A percentile compares a stretch with the other conserved stretches of the same genome.
These are phyloP conservation scores for Hassar affinis DNA, from an alignment of 2,113 vertebrate genomes.

Conservation along the genomic window DNA sequence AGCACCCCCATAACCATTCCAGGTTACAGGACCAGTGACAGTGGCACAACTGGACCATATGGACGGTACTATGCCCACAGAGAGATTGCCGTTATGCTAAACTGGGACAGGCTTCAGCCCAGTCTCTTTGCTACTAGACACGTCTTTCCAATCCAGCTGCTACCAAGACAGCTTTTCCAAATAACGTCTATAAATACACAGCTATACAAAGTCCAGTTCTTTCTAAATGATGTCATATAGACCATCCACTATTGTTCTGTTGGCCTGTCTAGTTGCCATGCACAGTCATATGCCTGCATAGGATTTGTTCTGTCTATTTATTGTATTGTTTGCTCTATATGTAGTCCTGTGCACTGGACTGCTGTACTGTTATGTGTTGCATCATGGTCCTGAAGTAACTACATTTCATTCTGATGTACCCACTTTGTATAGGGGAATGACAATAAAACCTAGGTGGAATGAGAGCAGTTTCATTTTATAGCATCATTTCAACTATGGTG, in stretches of 20 bases:
- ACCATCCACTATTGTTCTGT: neutral
- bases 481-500: neutral
- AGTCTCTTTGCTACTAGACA: neutral
- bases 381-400: neutral
- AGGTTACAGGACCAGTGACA: too few species aligned
- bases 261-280: neutral
- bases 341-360: neutral
- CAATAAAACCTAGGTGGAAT: neutral
- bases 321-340: neutral
- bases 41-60: neutral
- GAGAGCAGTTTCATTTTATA: neutral
- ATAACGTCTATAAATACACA: neutral
- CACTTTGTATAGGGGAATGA: neutral
- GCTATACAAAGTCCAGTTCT: neutral
- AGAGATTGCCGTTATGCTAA: neutral
- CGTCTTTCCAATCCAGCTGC: neutral
- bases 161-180: neutral
- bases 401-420: neutral
- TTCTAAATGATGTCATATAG: neutral
- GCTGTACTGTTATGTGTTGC: neutral
- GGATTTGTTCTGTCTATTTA: neutral
- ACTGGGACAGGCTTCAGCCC: neutral
- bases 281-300: neutral
- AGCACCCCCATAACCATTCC: too few species aligned
- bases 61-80: neutral